Conservation (phyloP, 2,113 vertebrate species). For the Oncorhynchus kisutch region DNA sequence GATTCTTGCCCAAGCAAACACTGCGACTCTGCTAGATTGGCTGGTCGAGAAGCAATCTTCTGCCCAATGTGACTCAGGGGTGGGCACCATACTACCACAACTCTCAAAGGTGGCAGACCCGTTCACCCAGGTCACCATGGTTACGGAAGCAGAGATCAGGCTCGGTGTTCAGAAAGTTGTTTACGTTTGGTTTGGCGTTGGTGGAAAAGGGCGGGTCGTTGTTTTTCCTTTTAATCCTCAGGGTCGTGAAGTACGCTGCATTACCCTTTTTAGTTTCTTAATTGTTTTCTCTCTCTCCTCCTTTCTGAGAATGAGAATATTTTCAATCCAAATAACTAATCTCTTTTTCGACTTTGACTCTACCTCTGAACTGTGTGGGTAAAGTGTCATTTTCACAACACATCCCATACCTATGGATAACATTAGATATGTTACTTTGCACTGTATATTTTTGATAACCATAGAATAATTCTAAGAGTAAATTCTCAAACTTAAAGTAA, state of each 20-base stretch:
- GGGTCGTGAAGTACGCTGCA: conserved; percentile 1
- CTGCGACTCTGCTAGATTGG: neutral
- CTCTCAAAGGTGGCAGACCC: conserved; percentile 38
- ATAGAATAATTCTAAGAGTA: too few relatives aligned
- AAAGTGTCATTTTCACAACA: too few relatives aligned
- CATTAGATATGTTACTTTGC: neutral
- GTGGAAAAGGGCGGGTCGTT: conserved; percentile 11
- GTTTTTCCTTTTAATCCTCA: conserved; percentile 21
- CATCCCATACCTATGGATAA: neutral
- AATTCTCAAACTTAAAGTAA: too few relatives aligned
- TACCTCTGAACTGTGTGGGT: too few relatives aligned
- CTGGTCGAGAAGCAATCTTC: neutral
- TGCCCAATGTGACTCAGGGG: conserved; percentile 25
- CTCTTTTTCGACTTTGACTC: too few relatives aligned
- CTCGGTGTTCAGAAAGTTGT: conserved; percentile 8
- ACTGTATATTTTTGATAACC: too few relatives aligned
- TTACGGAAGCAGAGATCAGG: conserved; percentile 12
- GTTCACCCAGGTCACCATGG: neutral
- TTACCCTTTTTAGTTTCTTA: neutral
- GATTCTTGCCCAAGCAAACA: neutral
- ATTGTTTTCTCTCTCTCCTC: neutral
- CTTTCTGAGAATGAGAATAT: neutral
- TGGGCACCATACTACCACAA: conserved; percentile 8
- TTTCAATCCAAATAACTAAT: neutral
- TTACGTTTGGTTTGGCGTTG: conserved; percentile 12